These are phyloP conservation scores for Ginglymostoma cirratum DNA, from an alignment of 2,113 vertebrate genomes.

Conservation along the genomic window DNA sequence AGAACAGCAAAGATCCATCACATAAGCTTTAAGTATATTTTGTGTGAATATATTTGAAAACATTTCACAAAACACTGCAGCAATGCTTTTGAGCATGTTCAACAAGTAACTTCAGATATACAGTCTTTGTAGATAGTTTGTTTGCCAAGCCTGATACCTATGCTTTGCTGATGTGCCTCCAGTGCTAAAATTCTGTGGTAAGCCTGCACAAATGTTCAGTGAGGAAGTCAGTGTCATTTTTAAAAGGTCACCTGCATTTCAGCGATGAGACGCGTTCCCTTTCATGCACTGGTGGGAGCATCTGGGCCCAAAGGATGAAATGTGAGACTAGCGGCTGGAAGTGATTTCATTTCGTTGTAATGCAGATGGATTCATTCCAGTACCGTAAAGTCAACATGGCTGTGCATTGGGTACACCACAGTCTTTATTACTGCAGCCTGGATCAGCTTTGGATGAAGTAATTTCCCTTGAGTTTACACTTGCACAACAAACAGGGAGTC, in stretches of 20 bases:
- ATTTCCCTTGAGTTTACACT: constrained; percentile 75
- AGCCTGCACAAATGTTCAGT: neutral
- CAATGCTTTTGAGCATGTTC: neutral
- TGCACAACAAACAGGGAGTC: constrained; percentile 62
- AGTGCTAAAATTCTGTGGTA: neutral
- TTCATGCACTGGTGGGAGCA: constrained; percentile 41
- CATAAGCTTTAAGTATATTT: neutral
- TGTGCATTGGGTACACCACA: constrained; percentile 55
- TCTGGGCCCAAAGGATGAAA: constrained; percentile 56
- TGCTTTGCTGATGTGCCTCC: neutral
- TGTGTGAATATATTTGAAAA: neutral
- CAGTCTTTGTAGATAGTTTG: neutral
- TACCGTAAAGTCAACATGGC: constrained; percentile 73
- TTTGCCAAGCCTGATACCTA: neutral
- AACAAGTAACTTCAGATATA: neutral
- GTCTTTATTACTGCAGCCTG: constrained; percentile 59
- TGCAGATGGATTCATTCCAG: constrained; percentile 75
- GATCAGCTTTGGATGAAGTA: constrained; percentile 73
- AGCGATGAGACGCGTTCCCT: constrained; percentile 43
- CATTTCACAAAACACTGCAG: neutral
- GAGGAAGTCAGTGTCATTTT: neutral
- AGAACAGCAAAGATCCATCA: neutral
- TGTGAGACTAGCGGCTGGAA: constrained; percentile 65
- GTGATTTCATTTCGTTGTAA: constrained; percentile 74
- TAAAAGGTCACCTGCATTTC: constrained; percentile 35